phyloP scores from a whole-genome alignment of 92 coral and sea anemone genomes.

The Porites divaricata region DNA sequence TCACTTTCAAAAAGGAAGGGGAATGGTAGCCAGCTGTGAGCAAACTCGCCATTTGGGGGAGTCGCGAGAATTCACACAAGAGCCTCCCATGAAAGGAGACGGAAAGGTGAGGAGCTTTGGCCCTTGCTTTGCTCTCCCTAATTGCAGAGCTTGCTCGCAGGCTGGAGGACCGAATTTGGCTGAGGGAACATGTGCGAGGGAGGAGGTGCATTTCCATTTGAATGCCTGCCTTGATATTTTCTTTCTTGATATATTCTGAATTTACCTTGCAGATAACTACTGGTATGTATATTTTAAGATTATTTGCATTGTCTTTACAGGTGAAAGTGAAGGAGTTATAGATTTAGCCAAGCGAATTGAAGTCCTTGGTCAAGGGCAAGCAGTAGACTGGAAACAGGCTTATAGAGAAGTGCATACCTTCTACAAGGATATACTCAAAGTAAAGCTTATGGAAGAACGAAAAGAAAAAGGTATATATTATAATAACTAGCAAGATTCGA shows the following conservation, averaged over 20 bases:
- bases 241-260: neutral
- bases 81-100: too few species aligned
- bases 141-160: too few species aligned
- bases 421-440: slow-evolving; percentile 49
- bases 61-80: too few species aligned
- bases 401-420: slow-evolving; percentile 71
- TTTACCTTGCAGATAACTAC: neutral
- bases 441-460: slow-evolving; percentile 21
- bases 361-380: slow-evolving; percentile 69
- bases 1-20: too few species aligned
- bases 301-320: slow-evolving; percentile 32
- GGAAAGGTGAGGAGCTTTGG: too few species aligned
- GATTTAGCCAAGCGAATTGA: slow-evolving; percentile 75
- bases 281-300: neutral
- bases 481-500: neutral
- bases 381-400: slow-evolving; percentile 98
- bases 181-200: too few species aligned
- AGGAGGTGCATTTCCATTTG: too few species aligned
- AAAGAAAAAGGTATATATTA: slow-evolving; percentile 10
- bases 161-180: too few species aligned
- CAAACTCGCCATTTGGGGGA: too few species aligned
- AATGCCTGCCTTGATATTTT: neutral
- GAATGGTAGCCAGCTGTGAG: too few species aligned
- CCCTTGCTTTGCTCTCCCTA: too few species aligned
- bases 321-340: slow-evolving; percentile 64